phyloP scores from a whole-genome alignment of 1,140 invertebrate species.

The Pteromalus puparum region DNA sequence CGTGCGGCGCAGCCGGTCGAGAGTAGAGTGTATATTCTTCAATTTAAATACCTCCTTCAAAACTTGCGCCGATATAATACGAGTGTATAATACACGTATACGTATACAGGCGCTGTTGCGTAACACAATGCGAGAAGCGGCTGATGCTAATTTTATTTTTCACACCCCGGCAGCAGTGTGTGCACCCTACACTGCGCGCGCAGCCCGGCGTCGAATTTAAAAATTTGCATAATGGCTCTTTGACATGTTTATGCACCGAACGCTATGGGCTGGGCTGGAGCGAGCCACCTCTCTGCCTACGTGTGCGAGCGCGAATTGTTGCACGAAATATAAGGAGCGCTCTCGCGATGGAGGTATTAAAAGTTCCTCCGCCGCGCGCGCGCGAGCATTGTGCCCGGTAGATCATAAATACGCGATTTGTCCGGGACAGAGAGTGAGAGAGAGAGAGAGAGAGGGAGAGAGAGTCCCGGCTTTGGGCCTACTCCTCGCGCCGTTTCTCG shows the following conservation, averaged over 20 bases:
- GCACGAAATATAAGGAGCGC: constrained; percentile 59
- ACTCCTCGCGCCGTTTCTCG: constrained; percentile 21
- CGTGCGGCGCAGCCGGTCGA: no score
- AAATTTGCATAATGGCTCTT: constrained; percentile 72
- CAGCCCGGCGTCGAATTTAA: constrained; percentile 67
- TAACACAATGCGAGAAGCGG: constrained; percentile 54
- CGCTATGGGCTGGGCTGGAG: constrained; percentile 10
- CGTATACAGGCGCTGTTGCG: constrained; percentile 16
- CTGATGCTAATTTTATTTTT: constrained; percentile 71
- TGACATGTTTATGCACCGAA: constrained; percentile 72
- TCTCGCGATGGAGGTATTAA: constrained; percentile 61
- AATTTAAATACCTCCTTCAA: constrained; percentile 1
- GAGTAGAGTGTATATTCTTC: not conserved
- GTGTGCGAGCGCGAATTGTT: constrained; percentile 57
- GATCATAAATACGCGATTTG: constrained; percentile 73
- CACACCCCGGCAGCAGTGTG: constrained; percentile 58
- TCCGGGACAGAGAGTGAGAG: constrained; percentile 59
- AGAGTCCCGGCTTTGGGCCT: constrained; percentile 32
- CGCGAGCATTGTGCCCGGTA: constrained; percentile 61
- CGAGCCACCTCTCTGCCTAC: constrained; percentile 34
- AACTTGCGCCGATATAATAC: not conserved
- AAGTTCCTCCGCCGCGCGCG: constrained; percentile 55
- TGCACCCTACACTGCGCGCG: constrained; percentile 60
- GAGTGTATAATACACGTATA: not conserved
- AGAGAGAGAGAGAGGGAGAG: not conserved